A percentile compares a stretch with the other conserved stretches of the same genome.
These are phyloP conservation scores for Listronotus oregonensis DNA, from an alignment of 1,140 invertebrate genomes.

Conservation along the genomic window DNA sequence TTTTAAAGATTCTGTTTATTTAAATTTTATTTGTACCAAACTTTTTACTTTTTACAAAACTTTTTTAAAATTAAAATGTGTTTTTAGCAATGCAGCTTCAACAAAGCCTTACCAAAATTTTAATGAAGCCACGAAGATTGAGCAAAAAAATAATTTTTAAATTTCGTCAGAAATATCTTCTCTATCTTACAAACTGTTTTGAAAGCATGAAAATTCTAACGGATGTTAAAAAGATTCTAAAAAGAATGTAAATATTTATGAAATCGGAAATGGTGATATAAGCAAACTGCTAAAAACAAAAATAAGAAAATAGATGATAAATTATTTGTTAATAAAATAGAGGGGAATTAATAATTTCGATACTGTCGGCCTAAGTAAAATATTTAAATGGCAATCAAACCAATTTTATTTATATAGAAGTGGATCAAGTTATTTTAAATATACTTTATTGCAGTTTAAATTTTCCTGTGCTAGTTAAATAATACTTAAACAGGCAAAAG, in stretches of 20 bases:
- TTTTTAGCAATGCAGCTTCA: constrained; percentile 12
- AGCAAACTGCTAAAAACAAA: background rate
- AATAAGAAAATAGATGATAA: background rate
- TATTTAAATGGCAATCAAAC: no score
- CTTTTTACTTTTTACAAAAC: no score
- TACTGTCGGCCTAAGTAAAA: constrained; percentile 17
- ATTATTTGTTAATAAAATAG: constrained; percentile 5
- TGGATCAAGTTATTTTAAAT: no score
- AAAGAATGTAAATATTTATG: constrained; percentile 1
- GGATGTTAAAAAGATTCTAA: constrained; percentile 1
- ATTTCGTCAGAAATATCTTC: constrained; percentile 16
- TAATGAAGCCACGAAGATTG: constrained; percentile 11
- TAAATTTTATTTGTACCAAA: no score
- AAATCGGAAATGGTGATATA: constrained; percentile 12
- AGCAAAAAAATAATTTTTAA: constrained; percentile 26
- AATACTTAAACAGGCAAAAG: no score
- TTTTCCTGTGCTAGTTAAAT: no score
- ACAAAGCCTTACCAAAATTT: constrained; percentile 9
- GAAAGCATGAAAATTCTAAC: background rate
- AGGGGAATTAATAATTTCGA: constrained; percentile 3
- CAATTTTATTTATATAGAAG: no score
- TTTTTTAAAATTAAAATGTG: no score
- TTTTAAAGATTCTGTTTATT: background rate
- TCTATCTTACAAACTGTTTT: constrained; percentile 14
- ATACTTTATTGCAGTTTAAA: no score